Base-by-base conservation (phyloP, 2,113 vertebrate species). In the Pitta sordida region DNA sequence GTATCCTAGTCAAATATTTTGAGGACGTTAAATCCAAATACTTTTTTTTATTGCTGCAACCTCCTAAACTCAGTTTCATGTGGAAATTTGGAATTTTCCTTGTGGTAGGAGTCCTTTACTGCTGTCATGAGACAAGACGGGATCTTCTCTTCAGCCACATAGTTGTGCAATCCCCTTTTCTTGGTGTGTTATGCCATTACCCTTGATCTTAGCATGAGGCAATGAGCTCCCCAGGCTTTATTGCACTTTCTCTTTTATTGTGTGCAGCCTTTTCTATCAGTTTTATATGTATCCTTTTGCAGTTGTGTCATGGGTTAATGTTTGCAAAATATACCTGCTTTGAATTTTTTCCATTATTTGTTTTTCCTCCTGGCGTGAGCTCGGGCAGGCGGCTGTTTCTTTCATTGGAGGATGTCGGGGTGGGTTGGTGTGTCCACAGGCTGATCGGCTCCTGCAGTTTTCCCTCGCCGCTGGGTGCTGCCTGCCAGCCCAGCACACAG, bases 181-280 rank as follows among this genome's bases (percentile, higher is more conserved):
- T 24, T 2, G 1, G 6, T 11, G 49, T 27, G 14, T 65, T 44
- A 10, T 34, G 34, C 59, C 7, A 1, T 36, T 76, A n/a, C 6
- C 6, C 15, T 63, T 46, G 36, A 11, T 0, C 1, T 49, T 12
- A 44, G 26, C 22, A 30, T 0, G 1, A 49, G 52, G 19, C 1
- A 2, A 36, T 70, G 51, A 71, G 41, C 26, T 59, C 46, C 1
- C 6, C 11, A 32, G 43, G 17, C 30, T 70, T 83, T 59, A 59
- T 5, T 74, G n/a, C 39, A 32, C 22, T 5, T 74, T 59, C 41
- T 22, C 5, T 59, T 55, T 88, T 49, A 5, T 20, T 7, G 1
- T 27, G 16, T 13, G 2, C 4, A 20, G 18, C 15, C 6, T 75
- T 91, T 59, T 44, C 10, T 48, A 49, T 36, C 0, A 3, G 23